phyloP scores from a whole-genome alignment of 1,140 invertebrate species.

The Drosophila hydei region DNA sequence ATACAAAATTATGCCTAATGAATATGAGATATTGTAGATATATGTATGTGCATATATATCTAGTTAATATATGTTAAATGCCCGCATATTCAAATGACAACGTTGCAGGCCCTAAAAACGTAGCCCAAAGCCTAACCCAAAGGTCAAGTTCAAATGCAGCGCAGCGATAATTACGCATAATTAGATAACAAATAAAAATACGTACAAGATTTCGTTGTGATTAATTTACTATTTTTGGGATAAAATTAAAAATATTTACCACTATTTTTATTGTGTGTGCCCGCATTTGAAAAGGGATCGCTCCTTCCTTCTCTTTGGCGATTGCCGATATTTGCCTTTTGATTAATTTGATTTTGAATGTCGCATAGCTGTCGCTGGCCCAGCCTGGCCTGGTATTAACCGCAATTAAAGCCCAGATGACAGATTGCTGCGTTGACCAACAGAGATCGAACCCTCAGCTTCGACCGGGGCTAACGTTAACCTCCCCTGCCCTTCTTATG shows the following conservation, averaged over 20 bases:
- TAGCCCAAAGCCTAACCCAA: slow-evolving; percentile 5
- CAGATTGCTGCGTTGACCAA: slow-evolving; percentile 60
- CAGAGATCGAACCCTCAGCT: slow-evolving; percentile 49
- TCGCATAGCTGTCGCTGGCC: slow-evolving; percentile 18
- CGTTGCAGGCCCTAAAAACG: neutral
- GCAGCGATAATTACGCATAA: slow-evolving; percentile 65
- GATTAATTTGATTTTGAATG: slow-evolving; percentile 63
- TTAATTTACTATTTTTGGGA: slow-evolving; percentile 28
- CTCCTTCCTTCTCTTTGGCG: slow-evolving; percentile 8
- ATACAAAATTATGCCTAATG: slow-evolving; percentile 43
- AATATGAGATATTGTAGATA: slow-evolving; percentile 9
- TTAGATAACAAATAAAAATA: slow-evolving; percentile 47
- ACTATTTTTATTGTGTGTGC: slow-evolving; percentile 31
- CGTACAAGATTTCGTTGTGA: slow-evolving; percentile 20
- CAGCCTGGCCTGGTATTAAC: slow-evolving; percentile 42
- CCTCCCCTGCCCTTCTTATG: slow-evolving; percentile 3
- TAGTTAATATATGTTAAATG: slow-evolving; percentile 9
- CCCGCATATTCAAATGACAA: slow-evolving; percentile 51
- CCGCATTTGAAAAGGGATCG: slow-evolving; percentile 25
- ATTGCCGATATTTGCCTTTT: slow-evolving; percentile 50
- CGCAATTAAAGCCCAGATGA: slow-evolving; percentile 69
- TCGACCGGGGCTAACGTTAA: neutral
- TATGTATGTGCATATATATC: slow-evolving; percentile 9
- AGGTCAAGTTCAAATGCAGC: slow-evolving; percentile 69
- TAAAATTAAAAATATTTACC: slow-evolving; percentile 36